Base-by-base conservation (phyloP, 2,113 vertebrate species). In the Scolopax mira region DNA sequence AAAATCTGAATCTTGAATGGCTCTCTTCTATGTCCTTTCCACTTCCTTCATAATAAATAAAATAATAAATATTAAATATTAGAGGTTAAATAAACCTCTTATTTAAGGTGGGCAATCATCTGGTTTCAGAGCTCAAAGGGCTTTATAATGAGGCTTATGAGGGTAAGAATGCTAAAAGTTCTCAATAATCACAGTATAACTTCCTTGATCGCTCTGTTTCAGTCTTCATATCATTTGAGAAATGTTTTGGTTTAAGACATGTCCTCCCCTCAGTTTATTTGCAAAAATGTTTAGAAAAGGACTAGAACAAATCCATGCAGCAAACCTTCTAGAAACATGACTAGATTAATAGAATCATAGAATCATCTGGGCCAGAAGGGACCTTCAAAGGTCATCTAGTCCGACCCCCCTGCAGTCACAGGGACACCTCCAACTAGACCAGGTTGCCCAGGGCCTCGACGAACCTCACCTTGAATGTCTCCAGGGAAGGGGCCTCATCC, bases 201-300 rank as follows among this genome's bases (percentile, higher is more conserved):
- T 66, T 70, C 17, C 3, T 27, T 39, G 31, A 44, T 81, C 7
- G 4, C 24, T 57, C 41, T 85, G 19, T 78, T 13, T 82, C 24
- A 30, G 14, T 46, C 23, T 61, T 64, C 35, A 10, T 28, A 48
- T 33, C 0, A 33, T n/a, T 64, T 55, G 9, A 83, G 22, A 58
- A 69, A 24, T 17, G 4, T 37, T 88, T 79, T 72, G 9, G 3
- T 3, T 78, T 67, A 61, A 61, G 37, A 33, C 8, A 17, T 52
- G 1, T 1, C 6, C 13, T 12, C 30, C 2, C 2, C 2, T 1
- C 6, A 52, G 14, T 9, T 9, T 44, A 61, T 61, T 65, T 89
- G 10, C 22, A 79, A 79, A 82, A 54, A 15, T 22, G 0, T 51
- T 88, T 60, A 27, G 11, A 65, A 19, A 65, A 73, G 4, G 13